Evolutionary conservation across 2,797 vertebrate genomes (phyloP), one percentile per base, ranked within the genome.

Genomic region (Syngnathus acus): DNA sequence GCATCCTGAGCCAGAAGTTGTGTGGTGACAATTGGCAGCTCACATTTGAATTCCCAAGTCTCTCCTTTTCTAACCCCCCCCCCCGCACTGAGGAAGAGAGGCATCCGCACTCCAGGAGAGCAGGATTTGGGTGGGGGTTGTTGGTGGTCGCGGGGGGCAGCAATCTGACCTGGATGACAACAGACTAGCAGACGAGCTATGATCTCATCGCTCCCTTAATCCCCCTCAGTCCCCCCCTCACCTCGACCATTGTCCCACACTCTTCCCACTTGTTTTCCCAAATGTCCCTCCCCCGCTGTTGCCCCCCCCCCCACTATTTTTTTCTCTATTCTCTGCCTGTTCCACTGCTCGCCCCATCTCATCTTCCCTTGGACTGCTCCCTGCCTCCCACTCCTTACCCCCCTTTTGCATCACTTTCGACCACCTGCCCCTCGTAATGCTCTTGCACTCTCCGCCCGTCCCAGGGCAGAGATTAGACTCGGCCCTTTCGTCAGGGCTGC

Each of bases 101-200:
- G 80, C 78, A 87, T 87, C 85, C 79, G 71, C 78, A 79, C 76
- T 82, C 69, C 42, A 9, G 59, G 68, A 73, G 66, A 70, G 70
- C 64, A 59, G 70, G 67, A 42, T 11, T 71, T 21, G 66, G 48
- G 63, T 11, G 45, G 39, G 60, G 32, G 11, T 23, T 13, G 59
- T 4, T 26, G 9, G 23, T 65, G 58, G 48, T 50, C 63, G 55
- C 67, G 65, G 51, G 59, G 43, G 73, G 69, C 70, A 83, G 87
- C 84, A 89, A 91, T 89, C 88, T 88, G 91, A 92, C 89, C 90
- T 86, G 87, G 85, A 91, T 92, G 91, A 91, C 91, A 92, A 88
- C 90, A 91, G 89, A 90, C 91, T 91, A 91, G 83, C 81, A 91
- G 89, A 92, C 83, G 77, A 90, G 89, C 90, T 84, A 91, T 92